phyloP scores from a whole-genome alignment of 2,113 vertebrate species.

The Noctilio leporinus region DNA sequence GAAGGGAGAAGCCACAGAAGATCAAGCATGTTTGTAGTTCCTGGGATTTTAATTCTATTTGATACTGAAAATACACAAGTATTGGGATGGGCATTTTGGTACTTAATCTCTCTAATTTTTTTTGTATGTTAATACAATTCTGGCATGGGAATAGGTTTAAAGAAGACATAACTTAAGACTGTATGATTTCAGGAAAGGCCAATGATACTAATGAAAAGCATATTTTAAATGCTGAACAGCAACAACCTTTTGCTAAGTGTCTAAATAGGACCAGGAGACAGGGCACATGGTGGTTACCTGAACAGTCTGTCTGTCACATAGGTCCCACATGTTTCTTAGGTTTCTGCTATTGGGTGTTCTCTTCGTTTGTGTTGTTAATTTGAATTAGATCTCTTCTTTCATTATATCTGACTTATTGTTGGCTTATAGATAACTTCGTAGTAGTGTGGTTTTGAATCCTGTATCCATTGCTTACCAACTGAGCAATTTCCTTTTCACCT shows the following conservation, averaged over 20 bases:
- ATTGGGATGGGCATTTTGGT: conserved; percentile 78
- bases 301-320: not conserved
- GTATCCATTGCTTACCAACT: not conserved
- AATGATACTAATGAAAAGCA: conserved; percentile 62
- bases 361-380: not conserved
- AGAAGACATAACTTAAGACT: not conserved
- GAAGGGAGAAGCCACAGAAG: not conserved
- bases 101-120: conserved; percentile 76
- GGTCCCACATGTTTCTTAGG: not conserved
- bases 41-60: not conserved
- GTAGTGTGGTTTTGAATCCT: not conserved
- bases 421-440: not conserved
- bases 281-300: not conserved
- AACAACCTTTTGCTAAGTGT: not conserved
- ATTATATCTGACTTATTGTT: not conserved
- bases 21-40: not conserved
- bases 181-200: conserved; percentile 71
- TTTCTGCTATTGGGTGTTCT: not conserved
- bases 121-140: conserved; percentile 60
- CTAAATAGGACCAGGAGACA: not conserved
- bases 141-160: not conserved
- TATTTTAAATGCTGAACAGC: conserved; percentile 18
- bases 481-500: not conserved
- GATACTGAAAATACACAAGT: conserved; percentile 57
- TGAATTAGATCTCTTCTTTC: not conserved